phyloP scores from a whole-genome alignment of 2,888 invertebrate species.

The Mesoligia furuncula region DNA sequence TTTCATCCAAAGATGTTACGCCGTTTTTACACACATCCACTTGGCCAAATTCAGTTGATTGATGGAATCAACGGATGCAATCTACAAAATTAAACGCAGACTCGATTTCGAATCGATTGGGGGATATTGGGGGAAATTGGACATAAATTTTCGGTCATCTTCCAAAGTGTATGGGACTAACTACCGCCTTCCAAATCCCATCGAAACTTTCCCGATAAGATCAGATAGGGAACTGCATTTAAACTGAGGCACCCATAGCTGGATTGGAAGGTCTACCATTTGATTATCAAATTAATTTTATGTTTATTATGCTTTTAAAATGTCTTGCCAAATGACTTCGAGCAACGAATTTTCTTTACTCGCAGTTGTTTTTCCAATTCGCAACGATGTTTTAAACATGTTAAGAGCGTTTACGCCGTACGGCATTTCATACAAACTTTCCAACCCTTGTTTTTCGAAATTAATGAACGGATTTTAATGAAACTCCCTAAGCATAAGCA shows the following conservation, averaged over 20 bases:
- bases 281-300: constrained; percentile 5
- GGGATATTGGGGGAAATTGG: constrained; percentile 77
- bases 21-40: constrained; percentile 43
- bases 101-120: constrained; percentile 69
- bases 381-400: no score
- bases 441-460: no score
- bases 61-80: constrained; percentile 64
- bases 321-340: neutral
- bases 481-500: no score
- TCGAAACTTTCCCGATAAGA: constrained; percentile 65
- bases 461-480: no score
- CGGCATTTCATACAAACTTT: no score
- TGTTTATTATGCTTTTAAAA: neutral
- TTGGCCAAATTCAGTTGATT: constrained; percentile 57
- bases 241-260: constrained; percentile 29
- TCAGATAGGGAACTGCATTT: constrained; percentile 60
- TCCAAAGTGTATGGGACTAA: constrained; percentile 71
- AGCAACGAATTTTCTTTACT: no score
- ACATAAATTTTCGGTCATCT: constrained; percentile 80
- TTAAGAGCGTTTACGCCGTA: no score
- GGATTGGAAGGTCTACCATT: neutral
- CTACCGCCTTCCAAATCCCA: constrained; percentile 67
- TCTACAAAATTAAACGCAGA: constrained; percentile 73
- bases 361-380: no score
- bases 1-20: constrained; percentile 39